A percentile compares a stretch with the other conserved stretches of the same genome.
Conservation (phyloP, 2,113 vertebrate genomes). For the Ploceus nigricollis region DNA sequence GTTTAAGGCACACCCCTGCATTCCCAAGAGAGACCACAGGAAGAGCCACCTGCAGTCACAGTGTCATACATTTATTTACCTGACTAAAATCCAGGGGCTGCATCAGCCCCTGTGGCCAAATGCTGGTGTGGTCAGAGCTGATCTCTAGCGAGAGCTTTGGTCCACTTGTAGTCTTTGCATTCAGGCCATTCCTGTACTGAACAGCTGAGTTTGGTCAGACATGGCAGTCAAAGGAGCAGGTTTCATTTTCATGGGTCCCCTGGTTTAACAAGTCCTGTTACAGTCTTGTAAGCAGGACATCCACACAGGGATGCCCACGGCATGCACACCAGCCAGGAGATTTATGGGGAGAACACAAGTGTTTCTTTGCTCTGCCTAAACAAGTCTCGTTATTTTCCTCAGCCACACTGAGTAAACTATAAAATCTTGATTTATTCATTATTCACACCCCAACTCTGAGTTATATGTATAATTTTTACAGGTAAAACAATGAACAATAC, state of each 20-base stretch:
- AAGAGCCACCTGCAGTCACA: background rate
- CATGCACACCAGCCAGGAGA: background rate
- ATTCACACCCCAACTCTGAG: background rate
- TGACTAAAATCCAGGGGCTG: background rate
- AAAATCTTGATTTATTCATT: background rate
- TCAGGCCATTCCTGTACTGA: background rate
- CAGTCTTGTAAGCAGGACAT: background rate
- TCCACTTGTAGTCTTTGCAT: background rate
- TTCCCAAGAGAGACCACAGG: background rate
- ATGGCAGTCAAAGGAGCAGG: background rate
- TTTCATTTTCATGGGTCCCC: background rate
- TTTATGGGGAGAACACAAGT: background rate
- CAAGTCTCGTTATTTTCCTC: background rate
- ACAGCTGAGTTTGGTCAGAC: background rate
- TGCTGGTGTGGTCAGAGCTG: background rate
- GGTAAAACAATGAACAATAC: background rate
- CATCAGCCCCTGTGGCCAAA: background rate
- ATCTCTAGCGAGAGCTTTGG: accelerated
- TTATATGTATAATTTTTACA: background rate
- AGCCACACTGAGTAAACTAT: background rate
- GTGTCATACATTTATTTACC: background rate
- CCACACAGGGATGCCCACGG: background rate
- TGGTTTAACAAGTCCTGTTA: background rate
- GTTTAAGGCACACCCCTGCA: background rate
- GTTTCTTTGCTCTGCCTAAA: background rate